Conservation (phyloP, 2,888 invertebrate species). For the Thysanoteuthis rhombus region DNA sequence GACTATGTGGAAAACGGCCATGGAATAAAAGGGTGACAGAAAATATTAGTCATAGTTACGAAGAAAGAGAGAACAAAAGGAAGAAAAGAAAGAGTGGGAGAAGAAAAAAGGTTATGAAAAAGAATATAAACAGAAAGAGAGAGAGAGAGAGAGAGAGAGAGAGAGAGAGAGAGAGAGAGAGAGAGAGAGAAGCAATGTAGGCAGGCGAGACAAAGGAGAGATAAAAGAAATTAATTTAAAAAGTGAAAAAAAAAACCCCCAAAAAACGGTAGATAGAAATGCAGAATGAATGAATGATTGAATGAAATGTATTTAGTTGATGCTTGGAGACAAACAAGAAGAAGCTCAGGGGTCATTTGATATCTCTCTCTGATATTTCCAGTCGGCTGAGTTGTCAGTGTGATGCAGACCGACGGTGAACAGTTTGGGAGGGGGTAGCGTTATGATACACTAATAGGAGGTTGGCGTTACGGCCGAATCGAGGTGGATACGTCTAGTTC, state of each 20-base stretch:
- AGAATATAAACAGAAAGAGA: too few species aligned
- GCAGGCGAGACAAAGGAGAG: background rate
- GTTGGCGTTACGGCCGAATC: too few species aligned
- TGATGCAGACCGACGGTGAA: background rate
- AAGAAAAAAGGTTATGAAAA: too few species aligned
- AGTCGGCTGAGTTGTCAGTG: background rate
- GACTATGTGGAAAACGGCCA: too few species aligned
- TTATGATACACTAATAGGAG: background rate
- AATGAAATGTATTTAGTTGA: background rate
- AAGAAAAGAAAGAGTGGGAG: too few species aligned
- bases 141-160: too few species aligned
- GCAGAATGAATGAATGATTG: background rate
- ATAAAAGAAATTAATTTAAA: background rate
- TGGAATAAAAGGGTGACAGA: too few species aligned
- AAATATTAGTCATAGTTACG: too few species aligned
- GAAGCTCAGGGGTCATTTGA: background rate
- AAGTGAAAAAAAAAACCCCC: background rate
- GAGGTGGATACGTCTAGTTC: too few species aligned
- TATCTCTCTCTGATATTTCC: background rate
- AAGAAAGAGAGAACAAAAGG: too few species aligned
- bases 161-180: too few species aligned
- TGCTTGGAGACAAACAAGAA: background rate
- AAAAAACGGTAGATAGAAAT: background rate
- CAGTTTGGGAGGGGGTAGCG: background rate
- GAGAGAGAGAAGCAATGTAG: too few species aligned